Base-by-base conservation (phyloP, 2,888 invertebrate genomes). In the Tetranychus truncatus region DNA sequence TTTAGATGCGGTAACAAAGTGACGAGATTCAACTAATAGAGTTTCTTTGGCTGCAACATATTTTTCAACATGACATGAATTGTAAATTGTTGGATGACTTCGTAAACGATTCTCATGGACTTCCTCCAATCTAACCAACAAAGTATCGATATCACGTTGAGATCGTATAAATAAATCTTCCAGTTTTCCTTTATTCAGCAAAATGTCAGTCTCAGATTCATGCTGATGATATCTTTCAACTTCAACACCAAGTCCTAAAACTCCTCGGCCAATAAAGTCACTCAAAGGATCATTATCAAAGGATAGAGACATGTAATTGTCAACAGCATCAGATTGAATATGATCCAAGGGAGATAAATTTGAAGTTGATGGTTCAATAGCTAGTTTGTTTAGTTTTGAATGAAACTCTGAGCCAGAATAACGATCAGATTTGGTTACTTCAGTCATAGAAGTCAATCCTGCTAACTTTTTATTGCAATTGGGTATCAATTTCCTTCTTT, bases 1-100 rank as follows among this genome's bases (percentile, higher is more conserved):
- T 78, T 92, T 90, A 18, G 91, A 91, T 15, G 91, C 89, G 0
- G 90, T 90, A 75, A 92, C 92, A 80, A 92, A 86, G 67, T 89
- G 88, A 78, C 91, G 86, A 0, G 91, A 89, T 81, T 91, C 90
- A 1, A 88, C 86, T 1, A 91, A 90, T 77, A 92, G 84, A 81
- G 89, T 89, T 80, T 90, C 90, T 81, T 90, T 89, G 80, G 83
- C 84, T 80, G 81, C 81, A 34, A 34, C 34, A 34, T 34, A 34
- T 34, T 34, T 34, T 46, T 81, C 80, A 1, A 66, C 46, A 34
- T 78, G 78, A n/a, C 45, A 74, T 44, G 44, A 71, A 11, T 76
- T 55, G 20, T 20, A 71, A 6, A n/a, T n/a, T 8, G 45, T 73
- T n/a, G 65, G 74, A 74, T 69, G 74, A 71, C 24, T 66, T 6